phyloP scores from a whole-genome alignment of 1,140 invertebrate genomes.

The Drosophila ironensis region DNA sequence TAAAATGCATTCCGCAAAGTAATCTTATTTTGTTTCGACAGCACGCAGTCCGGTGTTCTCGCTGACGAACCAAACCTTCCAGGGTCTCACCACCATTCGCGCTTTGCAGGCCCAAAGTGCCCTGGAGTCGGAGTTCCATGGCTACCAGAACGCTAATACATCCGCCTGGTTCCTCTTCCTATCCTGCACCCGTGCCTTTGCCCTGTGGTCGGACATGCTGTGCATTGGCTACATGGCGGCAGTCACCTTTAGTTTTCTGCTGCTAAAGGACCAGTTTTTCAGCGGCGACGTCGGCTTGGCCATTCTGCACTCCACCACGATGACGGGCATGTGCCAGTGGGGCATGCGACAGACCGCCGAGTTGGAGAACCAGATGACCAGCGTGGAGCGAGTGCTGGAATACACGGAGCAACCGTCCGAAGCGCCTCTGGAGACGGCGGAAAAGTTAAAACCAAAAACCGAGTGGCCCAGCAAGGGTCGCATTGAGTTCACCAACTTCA shows the following conservation, averaged over 20 bases:
- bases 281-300: constrained; percentile 90
- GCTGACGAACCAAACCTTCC: constrained; percentile 89
- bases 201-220: constrained; percentile 85
- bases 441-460: constrained; percentile 83
- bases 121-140: constrained; percentile 86
- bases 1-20: neutral
- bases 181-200: constrained; percentile 86
- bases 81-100: constrained; percentile 91
- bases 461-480: constrained; percentile 89
- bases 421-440: constrained; percentile 82
- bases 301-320: constrained; percentile 89
- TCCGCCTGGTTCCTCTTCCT: constrained; percentile 88
- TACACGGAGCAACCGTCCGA: constrained; percentile 86
- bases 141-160: constrained; percentile 88
- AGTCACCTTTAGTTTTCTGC: constrained; percentile 84
- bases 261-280: constrained; percentile 82
- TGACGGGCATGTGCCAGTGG: constrained; percentile 92
- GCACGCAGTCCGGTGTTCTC: constrained; percentile 87
- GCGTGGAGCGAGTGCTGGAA: constrained; percentile 88
- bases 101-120: constrained; percentile 86
- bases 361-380: constrained; percentile 94
- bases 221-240: constrained; percentile 86
- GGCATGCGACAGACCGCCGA: constrained; percentile 93
- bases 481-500: constrained; percentile 87
- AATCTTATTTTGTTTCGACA: constrained; percentile 35